Conservation (phyloP, 92 coral and sea anemone genomes). For the Siderastrea siderea region DNA sequence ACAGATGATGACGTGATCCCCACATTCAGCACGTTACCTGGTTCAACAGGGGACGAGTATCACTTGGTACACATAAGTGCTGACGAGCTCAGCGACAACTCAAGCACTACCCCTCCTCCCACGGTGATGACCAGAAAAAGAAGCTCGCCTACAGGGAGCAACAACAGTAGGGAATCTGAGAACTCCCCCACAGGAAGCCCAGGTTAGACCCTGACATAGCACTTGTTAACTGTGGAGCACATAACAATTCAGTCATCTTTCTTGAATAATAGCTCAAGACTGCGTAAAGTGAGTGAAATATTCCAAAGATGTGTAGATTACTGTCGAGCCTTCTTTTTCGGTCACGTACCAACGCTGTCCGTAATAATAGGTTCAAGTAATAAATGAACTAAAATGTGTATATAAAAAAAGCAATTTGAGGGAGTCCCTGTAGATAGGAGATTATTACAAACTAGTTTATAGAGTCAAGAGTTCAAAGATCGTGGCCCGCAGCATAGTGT, state of each 20-base stretch:
- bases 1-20: neutral
- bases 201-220: neutral
- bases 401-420: too few species aligned
- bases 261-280: neutral
- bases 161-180: slow-evolving; percentile 30
- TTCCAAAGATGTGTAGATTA: neutral
- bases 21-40: slow-evolving; percentile 18
- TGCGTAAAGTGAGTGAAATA: neutral
- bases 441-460: too few species aligned
- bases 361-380: too few species aligned
- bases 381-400: too few species aligned
- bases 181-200: slow-evolving; percentile 24
- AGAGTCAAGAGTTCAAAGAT: too few species aligned
- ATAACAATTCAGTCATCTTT: neutral
- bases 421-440: too few species aligned
- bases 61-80: slow-evolving; percentile 41
- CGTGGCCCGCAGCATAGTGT: too few species aligned
- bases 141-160: slow-evolving; percentile 47
- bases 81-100: slow-evolving; percentile 25
- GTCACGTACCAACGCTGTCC: too few species aligned
- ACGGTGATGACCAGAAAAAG: slow-evolving; percentile 41
- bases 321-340: too few species aligned
- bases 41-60: slow-evolving; percentile 23
- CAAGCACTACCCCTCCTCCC: slow-evolving; percentile 38
- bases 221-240: too few species aligned